Base-by-base conservation (phyloP, 2,888 invertebrate genomes). In the Cephus pulcher region DNA sequence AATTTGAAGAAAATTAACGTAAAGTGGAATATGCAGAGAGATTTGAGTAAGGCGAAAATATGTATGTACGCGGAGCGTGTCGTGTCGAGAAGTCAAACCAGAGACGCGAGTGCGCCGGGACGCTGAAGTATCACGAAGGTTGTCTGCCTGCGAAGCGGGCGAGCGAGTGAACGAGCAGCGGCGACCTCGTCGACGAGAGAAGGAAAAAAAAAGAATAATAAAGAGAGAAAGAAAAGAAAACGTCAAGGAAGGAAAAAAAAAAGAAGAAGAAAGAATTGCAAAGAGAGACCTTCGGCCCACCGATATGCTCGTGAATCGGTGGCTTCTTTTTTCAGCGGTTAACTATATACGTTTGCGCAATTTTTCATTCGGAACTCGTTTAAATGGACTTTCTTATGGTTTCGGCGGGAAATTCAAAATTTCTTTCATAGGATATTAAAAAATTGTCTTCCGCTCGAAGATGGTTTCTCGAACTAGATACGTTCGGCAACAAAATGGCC, bases 111-210 rank as follows among this genome's bases (percentile, higher is more conserved):
- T 70, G 32, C 71, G 77, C 83, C 82, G 82, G 83, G 84, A 82
- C 82, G 82, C 81, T 83, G 76, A 82, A 84, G 86, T 84, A 86
- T 56, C 70, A 83, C 77, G 89, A 90, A 90, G 90, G 90, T 89
- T 90, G 89, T 90, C 89, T 89, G 88, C 86, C 83, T 84, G 84
- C 85, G 87, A 75, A 69, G 75, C 78, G 78, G 68, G 78, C 85
- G 89, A 85, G 86, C 56, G 56, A 56, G 23, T 23, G 56, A 56
- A 9, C 56, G 23, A 56, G 56, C 56, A 56, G 56, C 86, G 86
- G 88, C 87, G 90, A 86, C 89, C 89, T 89, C 88, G 86, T 85
- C 84, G 85, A 86, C 82, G 84, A 37, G 37, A 37, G 37, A 37
- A 12, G 85, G 83, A 85, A 87, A 80, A 78, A 37, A 37, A 73